phyloP scores from a whole-genome alignment of 2,888 invertebrate species.

The Conistra vaccinii region DNA sequence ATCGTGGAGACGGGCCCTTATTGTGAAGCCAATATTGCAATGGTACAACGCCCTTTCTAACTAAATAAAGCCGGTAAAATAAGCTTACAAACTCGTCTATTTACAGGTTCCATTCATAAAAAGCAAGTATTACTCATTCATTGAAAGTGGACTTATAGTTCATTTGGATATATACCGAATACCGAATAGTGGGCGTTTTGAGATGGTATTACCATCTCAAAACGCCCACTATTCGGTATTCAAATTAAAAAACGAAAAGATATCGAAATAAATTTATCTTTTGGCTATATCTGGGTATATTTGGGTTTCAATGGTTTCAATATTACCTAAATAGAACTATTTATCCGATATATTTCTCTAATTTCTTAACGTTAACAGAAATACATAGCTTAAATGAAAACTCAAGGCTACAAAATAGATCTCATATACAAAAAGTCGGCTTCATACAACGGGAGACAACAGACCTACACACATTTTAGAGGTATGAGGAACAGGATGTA shows the following conservation, averaged over 20 bases:
- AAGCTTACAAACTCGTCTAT: background rate
- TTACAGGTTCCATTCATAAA: background rate
- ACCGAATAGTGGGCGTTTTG: too few relatives aligned
- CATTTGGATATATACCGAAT: too few relatives aligned
- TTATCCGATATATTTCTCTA: too few relatives aligned
- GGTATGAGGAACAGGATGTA: too few relatives aligned
- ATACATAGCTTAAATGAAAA: slow-evolving; percentile 1
- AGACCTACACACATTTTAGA: background rate
- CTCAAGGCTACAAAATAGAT: background rate
- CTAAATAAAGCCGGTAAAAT: background rate
- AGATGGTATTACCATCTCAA: background rate
- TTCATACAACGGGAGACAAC: background rate
- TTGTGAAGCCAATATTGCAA: too few relatives aligned
- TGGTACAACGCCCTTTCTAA: background rate
- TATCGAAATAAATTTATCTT: background rate
- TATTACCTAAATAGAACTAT: too few relatives aligned
- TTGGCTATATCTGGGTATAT: too few relatives aligned
- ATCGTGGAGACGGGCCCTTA: too few relatives aligned
- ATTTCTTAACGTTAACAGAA: slow-evolving; percentile 6
- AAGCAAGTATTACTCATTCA: background rate
- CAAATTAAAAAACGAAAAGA: background rate
- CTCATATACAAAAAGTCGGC: background rate
- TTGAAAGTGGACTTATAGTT: too few relatives aligned
- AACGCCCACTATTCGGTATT: background rate
- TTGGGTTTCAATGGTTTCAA: too few relatives aligned